These are phyloP conservation scores for Polyergus mexicanus DNA, from an alignment of 1,140 invertebrate species.

Conservation along the genomic window DNA sequence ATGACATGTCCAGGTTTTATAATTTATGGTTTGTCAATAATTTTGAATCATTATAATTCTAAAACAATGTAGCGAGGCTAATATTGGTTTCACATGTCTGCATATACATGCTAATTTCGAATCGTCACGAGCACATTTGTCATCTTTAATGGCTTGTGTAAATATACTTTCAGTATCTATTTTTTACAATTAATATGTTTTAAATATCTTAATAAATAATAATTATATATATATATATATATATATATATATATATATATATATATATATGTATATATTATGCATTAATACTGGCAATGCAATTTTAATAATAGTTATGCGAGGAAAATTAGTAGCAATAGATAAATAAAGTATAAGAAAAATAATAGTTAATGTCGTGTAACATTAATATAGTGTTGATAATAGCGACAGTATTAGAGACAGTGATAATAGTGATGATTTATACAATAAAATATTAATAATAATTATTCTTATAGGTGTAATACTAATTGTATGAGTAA, in stretches of 20 bases:
- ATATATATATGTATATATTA: background rate
- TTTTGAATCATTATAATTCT: background rate
- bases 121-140: background rate
- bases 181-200: conserved; percentile 10
- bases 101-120: background rate
- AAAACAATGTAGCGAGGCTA: background rate
- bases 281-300: conserved; percentile 15
- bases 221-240: background rate
- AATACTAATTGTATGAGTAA: background rate
- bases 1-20: background rate
- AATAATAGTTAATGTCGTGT: conserved; percentile 7
- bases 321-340: background rate
- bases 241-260: no score
- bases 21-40: conserved; percentile 1
- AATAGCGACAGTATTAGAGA: background rate
- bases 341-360: background rate
- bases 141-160: background rate
- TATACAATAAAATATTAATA: conserved; percentile 19
- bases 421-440: conserved; percentile 26
- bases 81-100: background rate
- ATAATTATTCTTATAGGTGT: background rate
- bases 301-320: background rate
- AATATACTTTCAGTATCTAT: background rate
- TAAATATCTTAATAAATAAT: conserved; percentile 22
- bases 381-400: background rate